Base-by-base conservation (phyloP, 2,888 invertebrate genomes). In the Caenorhabditis wallacei region DNA sequence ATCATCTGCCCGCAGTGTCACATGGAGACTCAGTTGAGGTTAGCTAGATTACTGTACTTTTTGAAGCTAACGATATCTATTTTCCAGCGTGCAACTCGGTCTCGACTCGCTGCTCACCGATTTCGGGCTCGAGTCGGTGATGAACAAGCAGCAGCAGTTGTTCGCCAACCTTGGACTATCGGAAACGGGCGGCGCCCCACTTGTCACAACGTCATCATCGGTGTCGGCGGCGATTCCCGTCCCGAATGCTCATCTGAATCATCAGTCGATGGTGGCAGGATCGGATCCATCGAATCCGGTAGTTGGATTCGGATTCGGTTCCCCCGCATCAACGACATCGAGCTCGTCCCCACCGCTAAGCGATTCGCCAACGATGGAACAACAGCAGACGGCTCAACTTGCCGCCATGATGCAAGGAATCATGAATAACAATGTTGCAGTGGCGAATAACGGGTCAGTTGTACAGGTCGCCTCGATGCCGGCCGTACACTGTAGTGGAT, bases 401-500 rank as follows among this genome's bases (percentile, higher is more conserved):
- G 69, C 76, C 59, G 68, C 76, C 26, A 76, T 76, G 68, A 76
- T 76, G 76, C 61, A 59, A 13, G 76, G 76, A 26, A 59, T 76
- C 30, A 68, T 76, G 68, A 76, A 76, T 35, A 76, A 76, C 76
- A 72, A 79, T 35, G 54, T 69, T 35, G 56, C 71, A 30, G 71
- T 64, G 46, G 59, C 76, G 37, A 40, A 40, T 11, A 40, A 13
- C 16, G 13, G 11, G 40, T 30, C 30, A 8, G 30, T 30, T n/a
- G 37, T 59, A 20, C 37, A 40, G 30, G 43, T 68, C 10, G 54
- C 61, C 2, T 18, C 54, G 53, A 69, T 78, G 13, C 68, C 69
- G 22, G 35, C 80, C 26, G 54, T 98, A 97, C 94, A 97, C 97
- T 98, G 98, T 94, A 97, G 97, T 89, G 97, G 97, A 92, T 98